These are phyloP conservation scores for Girardia tigrina DNA, from an alignment of 2,888 invertebrate genomes.

Conservation along the genomic window DNA sequence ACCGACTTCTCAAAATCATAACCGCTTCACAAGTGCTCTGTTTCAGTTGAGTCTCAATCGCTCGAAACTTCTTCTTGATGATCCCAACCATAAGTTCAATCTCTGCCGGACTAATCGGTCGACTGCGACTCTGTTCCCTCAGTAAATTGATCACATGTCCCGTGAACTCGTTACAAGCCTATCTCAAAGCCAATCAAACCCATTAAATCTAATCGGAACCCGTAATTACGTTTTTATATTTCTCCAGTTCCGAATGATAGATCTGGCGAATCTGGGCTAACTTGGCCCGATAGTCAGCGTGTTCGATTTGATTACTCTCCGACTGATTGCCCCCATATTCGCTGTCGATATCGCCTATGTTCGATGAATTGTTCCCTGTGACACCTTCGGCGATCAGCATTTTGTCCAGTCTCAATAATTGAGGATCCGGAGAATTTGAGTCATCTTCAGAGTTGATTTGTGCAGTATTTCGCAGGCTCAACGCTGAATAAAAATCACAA, in stretches of 20 bases:
- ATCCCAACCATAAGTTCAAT: constrained; percentile 98
- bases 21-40: constrained; percentile 99
- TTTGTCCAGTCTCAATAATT: constrained; percentile 92
- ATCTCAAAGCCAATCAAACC: constrained; percentile 38
- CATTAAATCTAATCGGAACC: constrained; percentile 28
- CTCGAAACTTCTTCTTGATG: constrained; percentile 84
- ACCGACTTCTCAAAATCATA: constrained; percentile 81
- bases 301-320: constrained; percentile 60
- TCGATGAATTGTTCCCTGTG: constrained; percentile 45
- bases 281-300: constrained; percentile 96
- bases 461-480: constrained; percentile 83
- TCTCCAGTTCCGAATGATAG: constrained; percentile 95
- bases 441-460: constrained; percentile 53
- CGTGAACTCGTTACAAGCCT: constrained; percentile 98
- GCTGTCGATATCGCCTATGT: constrained; percentile 17
- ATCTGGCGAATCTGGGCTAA: constrained; percentile 93
- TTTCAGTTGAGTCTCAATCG: constrained; percentile 67
- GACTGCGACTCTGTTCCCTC: constrained; percentile 83
- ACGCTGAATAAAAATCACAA: constrained; percentile 57
- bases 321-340: constrained; percentile 23
- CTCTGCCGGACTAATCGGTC: constrained; percentile 92
- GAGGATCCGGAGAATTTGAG: constrained; percentile 92
- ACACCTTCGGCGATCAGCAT: constrained; percentile 86
- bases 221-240: constrained; percentile 73
- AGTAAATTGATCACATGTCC: constrained; percentile 98